These are phyloP conservation scores for Delia radicum DNA, from an alignment of 1,140 invertebrate species.

Conservation along the genomic window DNA sequence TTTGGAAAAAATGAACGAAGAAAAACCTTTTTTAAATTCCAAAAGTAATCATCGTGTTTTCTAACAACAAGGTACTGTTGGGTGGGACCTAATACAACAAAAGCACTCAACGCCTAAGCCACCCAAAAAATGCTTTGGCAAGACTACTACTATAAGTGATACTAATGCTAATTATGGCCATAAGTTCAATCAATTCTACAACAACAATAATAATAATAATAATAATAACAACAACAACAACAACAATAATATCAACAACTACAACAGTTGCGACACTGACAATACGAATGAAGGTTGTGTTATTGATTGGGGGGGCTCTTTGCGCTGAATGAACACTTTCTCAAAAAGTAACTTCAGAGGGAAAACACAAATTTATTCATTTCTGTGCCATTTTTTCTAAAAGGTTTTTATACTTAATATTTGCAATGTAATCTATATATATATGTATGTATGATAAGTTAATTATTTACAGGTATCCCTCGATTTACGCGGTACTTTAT, in stretches of 20 bases:
- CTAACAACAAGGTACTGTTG: conserved; percentile 55
- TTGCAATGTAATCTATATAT: background rate
- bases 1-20: conserved; percentile 73
- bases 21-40: conserved; percentile 57
- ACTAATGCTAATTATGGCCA: background rate
- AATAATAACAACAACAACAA: conserved; percentile 23
- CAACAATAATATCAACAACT: conserved; percentile 11
- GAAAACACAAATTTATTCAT: background rate
- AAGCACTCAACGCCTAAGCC: conserved; percentile 34
- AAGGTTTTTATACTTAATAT: background rate
- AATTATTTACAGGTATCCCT: too few relatives aligned
- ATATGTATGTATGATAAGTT: too few relatives aligned
- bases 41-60: conserved; percentile 46
- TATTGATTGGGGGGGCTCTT: conserved; percentile 29
- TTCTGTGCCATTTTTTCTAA: background rate
- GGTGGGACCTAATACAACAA: conserved; percentile 45
- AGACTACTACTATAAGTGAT: background rate
- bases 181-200: conserved; percentile 1
- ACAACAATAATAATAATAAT: conserved; percentile 20
- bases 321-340: background rate
- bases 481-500: too few relatives aligned
- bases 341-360: background rate
- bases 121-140: conserved; percentile 34
- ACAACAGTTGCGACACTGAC: conserved; percentile 6
- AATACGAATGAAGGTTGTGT: conserved; percentile 5